These are phyloP conservation scores for Tokudaia tokunoshimensis DNA, from an alignment of 2,797 vertebrate species.

Conservation along the genomic window DNA sequence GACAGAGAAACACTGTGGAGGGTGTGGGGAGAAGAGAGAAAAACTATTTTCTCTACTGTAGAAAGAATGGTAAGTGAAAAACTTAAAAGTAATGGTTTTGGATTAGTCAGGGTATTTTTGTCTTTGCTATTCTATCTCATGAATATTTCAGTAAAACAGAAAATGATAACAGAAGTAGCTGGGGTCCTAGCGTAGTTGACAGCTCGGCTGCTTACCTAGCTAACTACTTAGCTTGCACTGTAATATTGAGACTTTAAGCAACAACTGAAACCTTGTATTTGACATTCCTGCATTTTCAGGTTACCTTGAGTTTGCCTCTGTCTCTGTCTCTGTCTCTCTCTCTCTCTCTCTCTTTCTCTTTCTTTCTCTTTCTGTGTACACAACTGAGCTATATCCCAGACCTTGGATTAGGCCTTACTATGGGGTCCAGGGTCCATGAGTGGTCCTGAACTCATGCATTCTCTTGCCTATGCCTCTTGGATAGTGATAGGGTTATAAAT, in stretches of 20 bases:
- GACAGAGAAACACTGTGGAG: background rate
- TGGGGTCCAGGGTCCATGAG: too few species aligned
- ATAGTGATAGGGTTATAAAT: background rate
- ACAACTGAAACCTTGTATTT: slow-evolving; percentile 1
- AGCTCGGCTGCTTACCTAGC: background rate
- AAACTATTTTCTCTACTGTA: background rate
- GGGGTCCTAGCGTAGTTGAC: background rate
- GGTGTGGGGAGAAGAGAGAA: too few species aligned
- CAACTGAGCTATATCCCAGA: background rate
- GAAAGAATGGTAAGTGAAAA: background rate
- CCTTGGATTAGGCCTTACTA: background rate
- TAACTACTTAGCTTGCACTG: too few species aligned
- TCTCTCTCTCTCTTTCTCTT: too few species aligned
- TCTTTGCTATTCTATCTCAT: background rate
- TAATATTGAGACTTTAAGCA: background rate
- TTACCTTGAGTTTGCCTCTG: background rate
- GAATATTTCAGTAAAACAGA: background rate
- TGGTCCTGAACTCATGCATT: background rate
- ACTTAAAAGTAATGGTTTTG: background rate
- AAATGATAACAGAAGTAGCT: background rate
- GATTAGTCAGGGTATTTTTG: background rate
- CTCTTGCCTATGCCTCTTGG: background rate
- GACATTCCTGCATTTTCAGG: background rate
- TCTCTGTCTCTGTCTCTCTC: too few species aligned
- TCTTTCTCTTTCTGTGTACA: too few species aligned